Percentiles rank a stretch among this genome's conserved stretches.
Conservation (phyloP, 1,140 invertebrate species). For the Hyposmocoma kahamanoa region DNA sequence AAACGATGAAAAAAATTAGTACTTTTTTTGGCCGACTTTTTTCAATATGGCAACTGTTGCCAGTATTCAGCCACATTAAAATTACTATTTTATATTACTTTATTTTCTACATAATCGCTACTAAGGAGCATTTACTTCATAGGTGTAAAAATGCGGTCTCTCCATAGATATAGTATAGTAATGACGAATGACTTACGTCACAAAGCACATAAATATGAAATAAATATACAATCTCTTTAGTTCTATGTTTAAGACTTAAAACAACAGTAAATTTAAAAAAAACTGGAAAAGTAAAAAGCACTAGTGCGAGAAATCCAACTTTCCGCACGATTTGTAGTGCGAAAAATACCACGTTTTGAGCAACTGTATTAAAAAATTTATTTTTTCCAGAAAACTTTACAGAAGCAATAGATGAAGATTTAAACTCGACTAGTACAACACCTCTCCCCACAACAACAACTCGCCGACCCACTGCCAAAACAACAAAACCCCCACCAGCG, state of each 20-base stretch:
- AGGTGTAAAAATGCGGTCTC: too few species aligned
- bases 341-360: too few species aligned
- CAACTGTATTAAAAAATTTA: slow-evolving; percentile 1
- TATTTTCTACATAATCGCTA: too few species aligned
- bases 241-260: neutral
- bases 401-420: slow-evolving; percentile 41
- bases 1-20: too few species aligned
- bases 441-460: slow-evolving; percentile 30
- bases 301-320: neutral
- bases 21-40: too few species aligned
- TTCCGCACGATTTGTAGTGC: too few species aligned
- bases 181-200: too few species aligned
- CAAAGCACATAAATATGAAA: neutral
- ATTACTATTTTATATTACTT: too few species aligned
- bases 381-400: slow-evolving; percentile 45
- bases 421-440: slow-evolving; percentile 44
- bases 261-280: neutral
- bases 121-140: too few species aligned
- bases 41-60: too few species aligned
- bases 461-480: slow-evolving; percentile 22
- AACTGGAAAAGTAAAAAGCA: neutral
- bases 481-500: slow-evolving; percentile 37
- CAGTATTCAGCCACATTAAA: too few species aligned
- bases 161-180: too few species aligned
- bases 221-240: neutral